Conservation (phyloP, 2,113 vertebrate genomes). For the Myodes glareolus region DNA sequence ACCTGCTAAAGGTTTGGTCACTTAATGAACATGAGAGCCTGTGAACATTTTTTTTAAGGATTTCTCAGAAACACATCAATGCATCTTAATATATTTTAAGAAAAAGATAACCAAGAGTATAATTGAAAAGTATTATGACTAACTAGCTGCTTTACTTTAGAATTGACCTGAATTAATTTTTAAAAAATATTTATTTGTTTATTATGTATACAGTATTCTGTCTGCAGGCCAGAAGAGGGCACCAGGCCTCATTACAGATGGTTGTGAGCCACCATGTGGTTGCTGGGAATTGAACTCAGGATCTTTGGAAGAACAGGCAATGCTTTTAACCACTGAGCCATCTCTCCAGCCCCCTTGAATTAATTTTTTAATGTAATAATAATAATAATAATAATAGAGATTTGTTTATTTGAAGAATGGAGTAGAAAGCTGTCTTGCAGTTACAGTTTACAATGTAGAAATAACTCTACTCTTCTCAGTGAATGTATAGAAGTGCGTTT, state of each 20-base stretch:
- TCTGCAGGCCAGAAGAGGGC: too few species aligned
- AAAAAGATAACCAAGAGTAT: conserved; percentile 56
- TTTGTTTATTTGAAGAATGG: conserved; percentile 54
- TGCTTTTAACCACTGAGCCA: too few species aligned
- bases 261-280: too few species aligned
- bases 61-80: conserved; percentile 34
- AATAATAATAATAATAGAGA: conserved; percentile 26
- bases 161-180: conserved; percentile 35
- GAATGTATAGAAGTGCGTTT: conserved; percentile 48
- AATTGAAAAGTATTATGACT: conserved; percentile 42
- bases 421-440: conserved; percentile 57
- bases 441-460: conserved; percentile 64
- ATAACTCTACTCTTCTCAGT: conserved; percentile 46
- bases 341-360: too few species aligned
- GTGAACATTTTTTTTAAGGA: neutral
- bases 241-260: too few species aligned
- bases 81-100: conserved; percentile 42
- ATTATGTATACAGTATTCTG: too few species aligned
- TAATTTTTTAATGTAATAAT: conserved; percentile 49
- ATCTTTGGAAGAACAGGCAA: too few species aligned
- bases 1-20: neutral
- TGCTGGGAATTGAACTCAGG: too few species aligned
- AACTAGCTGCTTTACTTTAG: conserved; percentile 33
- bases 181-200: too few species aligned
- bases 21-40: conserved; percentile 23